Conservation (phyloP, 2,888 invertebrate genomes). For the Drosophila bunnanda region DNA sequence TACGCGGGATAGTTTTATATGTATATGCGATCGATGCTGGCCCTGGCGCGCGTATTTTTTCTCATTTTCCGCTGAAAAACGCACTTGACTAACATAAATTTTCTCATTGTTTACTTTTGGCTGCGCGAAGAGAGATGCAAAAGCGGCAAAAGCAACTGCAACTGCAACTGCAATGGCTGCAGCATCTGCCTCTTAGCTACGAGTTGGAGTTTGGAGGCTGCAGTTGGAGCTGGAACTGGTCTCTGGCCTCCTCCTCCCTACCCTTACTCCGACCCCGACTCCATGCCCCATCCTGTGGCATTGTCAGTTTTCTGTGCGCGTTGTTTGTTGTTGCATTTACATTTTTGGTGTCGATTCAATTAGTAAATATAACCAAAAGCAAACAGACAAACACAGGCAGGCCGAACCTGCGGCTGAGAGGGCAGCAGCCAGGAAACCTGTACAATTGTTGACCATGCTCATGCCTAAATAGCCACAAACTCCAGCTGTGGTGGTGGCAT, state of each 20-base stretch:
- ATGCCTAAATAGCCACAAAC: constrained; percentile 67
- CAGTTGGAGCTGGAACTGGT: constrained; percentile 56
- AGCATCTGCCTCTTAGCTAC: constrained; percentile 54
- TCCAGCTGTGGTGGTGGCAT: constrained; percentile 55
- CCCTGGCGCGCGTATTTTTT: constrained; percentile 60
- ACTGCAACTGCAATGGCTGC: constrained; percentile 43
- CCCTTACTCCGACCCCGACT: not conserved
- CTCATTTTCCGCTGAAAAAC: constrained; percentile 76
- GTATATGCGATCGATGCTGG: constrained; percentile 18
- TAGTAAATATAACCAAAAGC: constrained; percentile 83
- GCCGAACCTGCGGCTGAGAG: not conserved
- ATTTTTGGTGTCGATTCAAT: constrained; percentile 84
- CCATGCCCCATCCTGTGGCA: constrained; percentile 37
- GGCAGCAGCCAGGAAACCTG: constrained; percentile 66
- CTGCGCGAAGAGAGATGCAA: constrained; percentile 28
- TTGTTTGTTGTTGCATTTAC: constrained; percentile 81
- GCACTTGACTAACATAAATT: constrained; percentile 80
- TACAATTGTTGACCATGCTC: constrained; percentile 75
- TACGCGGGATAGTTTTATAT: constrained; percentile 66
- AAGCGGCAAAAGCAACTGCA: constrained; percentile 25
- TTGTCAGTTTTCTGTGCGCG: constrained; percentile 56
- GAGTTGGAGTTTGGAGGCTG: constrained; percentile 39
- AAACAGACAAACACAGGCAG: constrained; percentile 72
- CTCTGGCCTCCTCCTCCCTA: constrained; percentile 23
- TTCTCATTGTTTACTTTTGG: constrained; percentile 74